phyloP scores from a whole-genome alignment of 64 coral and sea anemone species.

The Montipora foliosa region DNA sequence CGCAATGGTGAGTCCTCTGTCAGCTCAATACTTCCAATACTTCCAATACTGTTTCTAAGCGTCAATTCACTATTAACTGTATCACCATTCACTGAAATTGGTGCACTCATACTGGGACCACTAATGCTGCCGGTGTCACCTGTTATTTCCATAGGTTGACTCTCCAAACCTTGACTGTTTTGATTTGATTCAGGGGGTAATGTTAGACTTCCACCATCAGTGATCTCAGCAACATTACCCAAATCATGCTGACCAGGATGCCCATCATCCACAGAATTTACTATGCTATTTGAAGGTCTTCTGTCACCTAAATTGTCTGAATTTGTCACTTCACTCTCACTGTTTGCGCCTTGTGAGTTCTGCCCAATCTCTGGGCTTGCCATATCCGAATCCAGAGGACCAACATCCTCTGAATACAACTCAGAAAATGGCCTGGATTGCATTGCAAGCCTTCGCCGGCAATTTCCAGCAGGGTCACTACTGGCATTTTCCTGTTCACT shows the following conservation, averaged over 20 bases:
- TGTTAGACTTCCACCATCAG: neutral
- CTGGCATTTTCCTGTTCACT: slow-evolving; percentile 11
- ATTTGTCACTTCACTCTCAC: neutral
- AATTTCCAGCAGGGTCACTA: slow-evolving; percentile 13
- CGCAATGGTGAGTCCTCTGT: slow-evolving; percentile 91
- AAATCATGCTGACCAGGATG: slow-evolving; percentile 1
- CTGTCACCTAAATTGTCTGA: neutral
- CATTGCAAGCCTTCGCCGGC: slow-evolving; percentile 58
- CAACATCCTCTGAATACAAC: slow-evolving; percentile 79
- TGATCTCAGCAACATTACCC: neutral
- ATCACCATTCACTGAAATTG: neutral
- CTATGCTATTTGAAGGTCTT: slow-evolving; percentile 26
- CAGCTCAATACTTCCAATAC: slow-evolving; percentile 79
- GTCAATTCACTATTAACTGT: neutral
- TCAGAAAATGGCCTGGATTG: slow-evolving; percentile 85
- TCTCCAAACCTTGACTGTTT: neutral
- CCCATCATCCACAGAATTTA: slow-evolving; percentile 17
- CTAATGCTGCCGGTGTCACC: neutral
- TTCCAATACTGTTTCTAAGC: slow-evolving; percentile 37
- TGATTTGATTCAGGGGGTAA: neutral
- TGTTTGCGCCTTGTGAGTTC: neutral
- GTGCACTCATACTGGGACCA: neutral
- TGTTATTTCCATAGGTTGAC: slow-evolving; percentile 37
- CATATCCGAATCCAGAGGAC: slow-evolving; percentile 64
- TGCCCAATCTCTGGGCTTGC: neutral